Percentiles rank a stretch among this genome's conserved stretches.
Evolutionary conservation across 2,888 invertebrate species (phyloP).

Genomic region (Colostygia pectinataria): DNA sequence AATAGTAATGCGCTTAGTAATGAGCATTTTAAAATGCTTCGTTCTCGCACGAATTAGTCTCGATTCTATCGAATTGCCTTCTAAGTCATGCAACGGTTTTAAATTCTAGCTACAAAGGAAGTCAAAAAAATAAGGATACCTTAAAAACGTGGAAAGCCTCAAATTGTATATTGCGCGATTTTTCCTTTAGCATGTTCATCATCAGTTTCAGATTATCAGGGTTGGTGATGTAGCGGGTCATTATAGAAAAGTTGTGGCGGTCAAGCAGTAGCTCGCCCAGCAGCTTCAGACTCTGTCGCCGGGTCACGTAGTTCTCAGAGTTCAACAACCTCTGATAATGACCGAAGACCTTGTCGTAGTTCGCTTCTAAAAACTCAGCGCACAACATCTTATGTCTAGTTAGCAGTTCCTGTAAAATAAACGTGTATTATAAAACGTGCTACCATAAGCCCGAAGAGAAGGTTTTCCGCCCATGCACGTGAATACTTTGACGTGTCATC

Average conservation of each 20-base stretch:
- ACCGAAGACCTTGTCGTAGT: conserved; percentile 99
- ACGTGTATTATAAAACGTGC: background rate
- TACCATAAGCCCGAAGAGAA: too few species aligned
- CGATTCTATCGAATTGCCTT: too few species aligned
- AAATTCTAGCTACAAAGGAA: background rate
- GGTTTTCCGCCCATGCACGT: too few species aligned
- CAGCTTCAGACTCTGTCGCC: conserved; percentile 98
- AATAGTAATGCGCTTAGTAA: too few species aligned
- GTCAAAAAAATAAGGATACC: conserved; percentile 84
- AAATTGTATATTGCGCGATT: conserved; percentile 99
- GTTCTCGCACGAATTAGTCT: too few species aligned
- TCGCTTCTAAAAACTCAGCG: conserved; percentile 98
- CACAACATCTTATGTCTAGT: conserved; percentile 97
- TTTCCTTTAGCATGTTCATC: conserved; percentile 99
- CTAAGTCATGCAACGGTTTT: too few species aligned
- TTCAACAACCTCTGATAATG: conserved; percentile 98
- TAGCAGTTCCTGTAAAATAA: conserved; percentile 89
- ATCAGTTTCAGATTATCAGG: conserved; percentile 99
- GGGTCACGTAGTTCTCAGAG: conserved; percentile 99
- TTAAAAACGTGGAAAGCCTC: conserved; percentile 99
- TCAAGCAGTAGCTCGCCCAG: conserved; percentile 98
- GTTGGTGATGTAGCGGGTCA: conserved; percentile 99
- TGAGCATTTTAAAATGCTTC: too few species aligned
- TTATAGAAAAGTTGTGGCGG: conserved; percentile 99
- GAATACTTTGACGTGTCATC: too few species aligned